phyloP scores from a whole-genome alignment of 2,888 invertebrate genomes.

The Dicyrtoma fusca region DNA sequence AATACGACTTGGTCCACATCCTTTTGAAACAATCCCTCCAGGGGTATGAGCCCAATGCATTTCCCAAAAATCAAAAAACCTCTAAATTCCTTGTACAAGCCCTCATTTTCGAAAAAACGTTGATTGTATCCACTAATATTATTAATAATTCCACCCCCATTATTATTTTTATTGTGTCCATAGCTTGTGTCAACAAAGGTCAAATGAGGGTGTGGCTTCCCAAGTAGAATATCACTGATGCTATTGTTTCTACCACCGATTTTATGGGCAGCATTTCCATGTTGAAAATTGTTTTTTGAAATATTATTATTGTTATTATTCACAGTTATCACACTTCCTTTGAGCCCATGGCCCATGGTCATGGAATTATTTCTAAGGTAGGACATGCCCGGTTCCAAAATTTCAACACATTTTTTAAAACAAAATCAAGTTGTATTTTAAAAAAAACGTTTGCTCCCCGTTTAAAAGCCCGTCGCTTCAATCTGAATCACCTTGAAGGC shows the following conservation, averaged over 20 bases:
- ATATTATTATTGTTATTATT: background rate
- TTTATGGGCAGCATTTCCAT: too few relatives aligned
- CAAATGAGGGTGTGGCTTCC: constrained; percentile 3
- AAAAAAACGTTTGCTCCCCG: too few relatives aligned
- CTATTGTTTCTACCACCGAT: background rate
- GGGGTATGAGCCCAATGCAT: constrained; percentile 26
- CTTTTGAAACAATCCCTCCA: background rate
- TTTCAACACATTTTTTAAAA: too few relatives aligned
- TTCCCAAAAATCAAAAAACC: constrained; percentile 30
- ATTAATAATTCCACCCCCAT: too few relatives aligned
- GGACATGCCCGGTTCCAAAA: too few relatives aligned
- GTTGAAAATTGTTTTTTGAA: background rate
- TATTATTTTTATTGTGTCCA: background rate
- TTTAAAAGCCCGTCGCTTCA: too few relatives aligned
- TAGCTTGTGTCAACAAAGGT: background rate
- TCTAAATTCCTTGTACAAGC: background rate
- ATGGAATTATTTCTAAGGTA: too few relatives aligned
- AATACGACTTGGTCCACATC: background rate
- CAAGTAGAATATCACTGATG: constrained; percentile 14
- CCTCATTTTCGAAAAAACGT: too few relatives aligned
- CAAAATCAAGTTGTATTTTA: too few relatives aligned
- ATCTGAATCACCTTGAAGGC: too few relatives aligned
- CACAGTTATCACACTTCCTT: too few relatives aligned
- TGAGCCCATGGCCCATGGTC: too few relatives aligned
- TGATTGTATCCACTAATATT: background rate